phyloP scores from a whole-genome alignment of 2,888 invertebrate species.

The Smittia aterrima region DNA sequence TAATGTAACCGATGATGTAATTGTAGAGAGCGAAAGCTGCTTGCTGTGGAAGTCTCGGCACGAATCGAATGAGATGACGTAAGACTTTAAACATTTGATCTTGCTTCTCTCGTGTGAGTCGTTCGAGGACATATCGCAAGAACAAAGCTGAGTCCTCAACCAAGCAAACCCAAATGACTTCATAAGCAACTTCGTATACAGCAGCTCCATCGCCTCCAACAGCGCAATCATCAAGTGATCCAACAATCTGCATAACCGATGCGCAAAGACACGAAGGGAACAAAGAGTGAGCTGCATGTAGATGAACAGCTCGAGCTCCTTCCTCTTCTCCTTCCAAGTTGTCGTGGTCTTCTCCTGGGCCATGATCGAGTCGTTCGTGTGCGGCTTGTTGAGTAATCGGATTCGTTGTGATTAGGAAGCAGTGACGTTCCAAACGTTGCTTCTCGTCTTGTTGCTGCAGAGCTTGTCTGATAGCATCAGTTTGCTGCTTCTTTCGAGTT shows the following conservation, averaged over 20 bases:
- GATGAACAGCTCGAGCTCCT: constrained; percentile 73
- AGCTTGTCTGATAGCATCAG: constrained; percentile 94
- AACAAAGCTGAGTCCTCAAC: constrained; percentile 98
- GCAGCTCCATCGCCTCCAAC: constrained; percentile 90
- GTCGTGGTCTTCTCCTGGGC: constrained; percentile 78
- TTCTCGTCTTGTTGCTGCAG: constrained; percentile 95
- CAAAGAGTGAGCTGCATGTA: constrained; percentile 88
- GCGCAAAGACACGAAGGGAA: constrained; percentile 97
- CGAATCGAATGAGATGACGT: constrained; percentile 87
- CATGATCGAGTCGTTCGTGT: constrained; percentile 85
- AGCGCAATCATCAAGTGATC: constrained; percentile 92
- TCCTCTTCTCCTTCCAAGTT: constrained; percentile 67
- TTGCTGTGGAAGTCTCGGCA: constrained; percentile 91
- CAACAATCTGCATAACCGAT: constrained; percentile 91
- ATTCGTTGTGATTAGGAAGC: constrained; percentile 92
- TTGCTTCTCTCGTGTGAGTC: constrained; percentile 88
- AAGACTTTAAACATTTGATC: constrained; percentile 92
- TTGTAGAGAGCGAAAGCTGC: constrained; percentile 98
- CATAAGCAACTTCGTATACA: constrained; percentile 96
- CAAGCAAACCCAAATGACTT: constrained; percentile 95
- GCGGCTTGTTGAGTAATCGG: constrained; percentile 94
- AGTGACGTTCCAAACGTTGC: constrained; percentile 89
- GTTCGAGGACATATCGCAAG: constrained; percentile 90
- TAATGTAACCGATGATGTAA: constrained; percentile 98
- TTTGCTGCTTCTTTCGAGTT: constrained; percentile 97